phyloP scores from a whole-genome alignment of 2,888 invertebrate genomes.

The Dicycla oo region DNA sequence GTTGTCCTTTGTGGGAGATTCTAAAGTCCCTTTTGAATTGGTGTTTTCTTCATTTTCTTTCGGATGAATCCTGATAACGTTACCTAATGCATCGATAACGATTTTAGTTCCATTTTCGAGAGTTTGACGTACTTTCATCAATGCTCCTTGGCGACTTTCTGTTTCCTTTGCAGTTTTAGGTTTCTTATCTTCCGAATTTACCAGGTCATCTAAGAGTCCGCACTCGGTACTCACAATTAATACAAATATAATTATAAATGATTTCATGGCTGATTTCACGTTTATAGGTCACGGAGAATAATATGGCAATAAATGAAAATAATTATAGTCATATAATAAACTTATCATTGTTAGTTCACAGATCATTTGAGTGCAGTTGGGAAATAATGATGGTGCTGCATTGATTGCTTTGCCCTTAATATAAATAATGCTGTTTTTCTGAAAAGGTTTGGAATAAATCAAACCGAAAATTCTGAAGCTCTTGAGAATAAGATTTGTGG shows the following conservation, averaged over 20 bases:
- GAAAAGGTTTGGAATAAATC: background rate
- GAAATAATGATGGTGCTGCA: conserved; percentile 7
- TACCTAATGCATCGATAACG: conserved; percentile 43
- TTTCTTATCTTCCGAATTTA: conserved; percentile 19
- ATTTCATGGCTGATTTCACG: conserved; percentile 42
- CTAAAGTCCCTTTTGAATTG: background rate
- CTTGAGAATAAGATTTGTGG: background rate
- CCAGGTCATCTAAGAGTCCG: conserved; percentile 51
- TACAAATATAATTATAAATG: conserved; percentile 28
- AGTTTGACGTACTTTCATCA: conserved; percentile 36
- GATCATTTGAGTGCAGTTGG: conserved; percentile 45
- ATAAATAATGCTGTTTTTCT: background rate
- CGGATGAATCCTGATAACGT: conserved; percentile 26
- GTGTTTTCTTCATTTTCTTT: conserved; percentile 10
- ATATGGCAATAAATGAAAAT: conserved; percentile 14
- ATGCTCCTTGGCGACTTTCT: conserved; percentile 13
- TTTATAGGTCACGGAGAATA: conserved; percentile 31
- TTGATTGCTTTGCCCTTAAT: background rate
- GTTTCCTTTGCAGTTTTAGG: conserved; percentile 14
- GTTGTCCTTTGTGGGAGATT: background rate
- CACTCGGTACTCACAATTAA: conserved; percentile 45
- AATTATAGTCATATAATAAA: background rate
- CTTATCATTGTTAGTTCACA: conserved; percentile 43
- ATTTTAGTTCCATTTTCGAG: conserved; percentile 48
- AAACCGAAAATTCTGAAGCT: background rate